These are phyloP conservation scores for Drosophila prosaltans DNA, from an alignment of 1,140 invertebrate species.

Conservation along the genomic window DNA sequence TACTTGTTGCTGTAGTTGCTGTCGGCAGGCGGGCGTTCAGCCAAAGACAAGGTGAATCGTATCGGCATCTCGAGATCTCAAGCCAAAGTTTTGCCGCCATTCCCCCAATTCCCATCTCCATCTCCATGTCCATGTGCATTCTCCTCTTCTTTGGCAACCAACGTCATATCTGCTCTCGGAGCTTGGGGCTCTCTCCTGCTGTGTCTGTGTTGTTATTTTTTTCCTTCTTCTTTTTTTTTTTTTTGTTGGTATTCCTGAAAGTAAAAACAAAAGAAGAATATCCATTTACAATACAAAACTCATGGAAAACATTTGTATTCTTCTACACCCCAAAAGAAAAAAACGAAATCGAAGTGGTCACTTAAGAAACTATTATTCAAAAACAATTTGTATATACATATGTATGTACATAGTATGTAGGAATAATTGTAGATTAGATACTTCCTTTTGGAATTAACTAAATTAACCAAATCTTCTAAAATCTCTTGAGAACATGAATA, in stretches of 20 bases:
- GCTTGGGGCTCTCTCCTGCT: constrained; percentile 46
- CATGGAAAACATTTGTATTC: background rate
- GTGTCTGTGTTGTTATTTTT: constrained; percentile 35
- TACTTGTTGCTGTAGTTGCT: constrained; percentile 48
- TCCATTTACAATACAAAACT: background rate
- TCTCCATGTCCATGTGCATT: background rate
- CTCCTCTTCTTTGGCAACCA: background rate
- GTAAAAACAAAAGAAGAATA: constrained; percentile 38
- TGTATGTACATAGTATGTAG: no score
- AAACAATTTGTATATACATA: no score
- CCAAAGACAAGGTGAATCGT: constrained; percentile 35
- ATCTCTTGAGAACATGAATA: no score
- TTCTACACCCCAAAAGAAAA: background rate
- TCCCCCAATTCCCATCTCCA: background rate
- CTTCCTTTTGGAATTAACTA: no score
- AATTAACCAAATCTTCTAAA: no score
- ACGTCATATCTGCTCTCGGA: constrained; percentile 5
- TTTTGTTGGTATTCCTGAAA: constrained; percentile 35
- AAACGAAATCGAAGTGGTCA: background rate
- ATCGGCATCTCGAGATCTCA: constrained; percentile 18
- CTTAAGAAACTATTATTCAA: no score
- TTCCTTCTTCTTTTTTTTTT: constrained; percentile 16
- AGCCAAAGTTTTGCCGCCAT: constrained; percentile 21
- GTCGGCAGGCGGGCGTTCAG: constrained; percentile 26
- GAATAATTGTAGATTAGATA: no score